These are phyloP conservation scores for Perizoma flavofasciatum DNA, from an alignment of 2,888 invertebrate genomes.

Conservation along the genomic window DNA sequence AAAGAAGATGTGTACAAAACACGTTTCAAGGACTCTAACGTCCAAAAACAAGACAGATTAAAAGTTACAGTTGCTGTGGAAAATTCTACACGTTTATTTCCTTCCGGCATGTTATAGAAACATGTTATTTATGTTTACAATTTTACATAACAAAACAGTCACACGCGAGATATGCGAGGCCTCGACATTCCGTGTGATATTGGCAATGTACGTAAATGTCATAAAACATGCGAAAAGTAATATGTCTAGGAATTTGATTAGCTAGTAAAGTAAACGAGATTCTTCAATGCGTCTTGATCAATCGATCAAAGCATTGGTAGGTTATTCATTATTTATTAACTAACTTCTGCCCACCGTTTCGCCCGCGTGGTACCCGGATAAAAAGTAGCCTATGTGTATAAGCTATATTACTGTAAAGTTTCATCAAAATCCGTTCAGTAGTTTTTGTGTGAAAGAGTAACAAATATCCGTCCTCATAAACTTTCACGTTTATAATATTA, in stretches of 20 bases:
- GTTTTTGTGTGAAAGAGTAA: too few species aligned
- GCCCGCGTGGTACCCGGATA: too few species aligned
- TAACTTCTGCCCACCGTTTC: too few species aligned
- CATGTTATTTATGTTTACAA: conserved; percentile 17
- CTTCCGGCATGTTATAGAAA: conserved; percentile 38
- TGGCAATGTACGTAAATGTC: conserved; percentile 19
- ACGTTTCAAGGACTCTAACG: conserved; percentile 20
- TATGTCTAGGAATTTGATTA: not conserved
- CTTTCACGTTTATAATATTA: too few species aligned
- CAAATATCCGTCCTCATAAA: too few species aligned
- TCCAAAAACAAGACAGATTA: conserved; percentile 20
- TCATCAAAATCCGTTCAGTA: too few species aligned
- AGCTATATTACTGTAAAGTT: too few species aligned
- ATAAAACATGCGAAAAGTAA: conserved; percentile 14
- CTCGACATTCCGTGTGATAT: conserved; percentile 41
- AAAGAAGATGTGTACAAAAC: conserved; percentile 10
- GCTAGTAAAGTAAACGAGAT: too few species aligned
- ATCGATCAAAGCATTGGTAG: too few species aligned
- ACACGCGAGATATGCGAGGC: conserved; percentile 37
- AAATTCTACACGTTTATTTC: conserved; percentile 22
- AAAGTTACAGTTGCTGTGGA: conserved; percentile 16
- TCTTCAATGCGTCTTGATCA: too few species aligned
- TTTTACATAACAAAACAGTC: conserved; percentile 28
- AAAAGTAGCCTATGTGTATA: too few species aligned
- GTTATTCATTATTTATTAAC: too few species aligned